phyloP scores from a whole-genome alignment of 2,888 invertebrate species.

The Rhorus exstirpatorius region DNA sequence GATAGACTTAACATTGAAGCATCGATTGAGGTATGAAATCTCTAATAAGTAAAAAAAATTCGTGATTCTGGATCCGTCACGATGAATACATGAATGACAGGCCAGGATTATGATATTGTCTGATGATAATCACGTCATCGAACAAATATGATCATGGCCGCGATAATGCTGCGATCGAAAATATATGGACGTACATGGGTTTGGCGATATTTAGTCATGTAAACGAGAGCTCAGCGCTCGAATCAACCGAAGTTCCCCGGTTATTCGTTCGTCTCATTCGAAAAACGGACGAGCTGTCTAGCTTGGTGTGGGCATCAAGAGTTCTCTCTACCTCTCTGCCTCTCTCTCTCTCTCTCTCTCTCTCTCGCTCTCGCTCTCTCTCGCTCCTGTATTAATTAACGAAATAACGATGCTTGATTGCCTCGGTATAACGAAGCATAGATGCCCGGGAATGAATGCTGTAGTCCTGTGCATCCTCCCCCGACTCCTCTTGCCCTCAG shows the following conservation, averaged over 20 bases:
- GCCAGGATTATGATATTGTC: constrained; percentile 15
- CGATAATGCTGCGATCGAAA: constrained; percentile 28
- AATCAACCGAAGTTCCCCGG: constrained; percentile 52
- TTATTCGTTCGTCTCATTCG: constrained; percentile 56
- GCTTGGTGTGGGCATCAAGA: constrained; percentile 28
- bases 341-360: constrained; percentile 29
- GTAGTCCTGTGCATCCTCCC: constrained; percentile 15
- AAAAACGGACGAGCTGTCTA: constrained; percentile 32
- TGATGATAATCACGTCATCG: constrained; percentile 25
- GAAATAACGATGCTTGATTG: constrained; percentile 70
- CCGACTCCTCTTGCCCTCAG: not conserved
- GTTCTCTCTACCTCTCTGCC: constrained; percentile 17
- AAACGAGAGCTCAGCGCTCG: constrained; percentile 52
- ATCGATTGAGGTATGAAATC: not conserved
- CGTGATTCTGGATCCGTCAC: not conserved
- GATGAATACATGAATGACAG: constrained; percentile 31
- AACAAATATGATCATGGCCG: constrained; percentile 46
- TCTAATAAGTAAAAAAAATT: not conserved
- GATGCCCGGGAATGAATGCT: constrained; percentile 43
- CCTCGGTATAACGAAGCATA: constrained; percentile 67
- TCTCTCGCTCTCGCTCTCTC: constrained; percentile 6
- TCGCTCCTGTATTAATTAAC: constrained; percentile 62
- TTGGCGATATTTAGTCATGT: constrained; percentile 59
- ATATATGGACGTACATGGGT: constrained; percentile 23
- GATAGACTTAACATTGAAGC: too few relatives aligned